Base-by-base conservation (phyloP, 53 echinoderm and acorn worm species). In the Echinarachnius parma region DNA sequence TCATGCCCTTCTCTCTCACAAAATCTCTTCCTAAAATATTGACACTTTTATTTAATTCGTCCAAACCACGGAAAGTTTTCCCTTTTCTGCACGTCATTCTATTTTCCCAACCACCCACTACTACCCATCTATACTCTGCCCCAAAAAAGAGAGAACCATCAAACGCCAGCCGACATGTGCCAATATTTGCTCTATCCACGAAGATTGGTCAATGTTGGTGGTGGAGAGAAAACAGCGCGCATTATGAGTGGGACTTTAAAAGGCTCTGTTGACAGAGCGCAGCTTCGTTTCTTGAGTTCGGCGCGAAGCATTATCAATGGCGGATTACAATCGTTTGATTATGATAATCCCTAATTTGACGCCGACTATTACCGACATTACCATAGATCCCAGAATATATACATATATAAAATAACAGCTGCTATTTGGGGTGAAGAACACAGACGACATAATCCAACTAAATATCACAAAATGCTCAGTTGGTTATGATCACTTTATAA, bases 1-100 rank as follows among this genome's bases (percentile, higher is more conserved):
- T 31, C 52, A 20, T 16, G 21, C 52, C n/a, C 31, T 34, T 22
- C 31, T 30, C 68, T 10, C 34, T 16, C n/a, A n/a, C n/a, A n/a
- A n/a, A 56, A 72, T 72, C 74, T 24, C 44, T 72, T 56, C 14
- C 37, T 16, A 56, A 36, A 72, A 72, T 72, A 72, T 72, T 72
- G 74, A 72, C 74, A 72, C 56, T 72, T 56, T 72, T 56, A 36
- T 72, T 72, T 72, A 44, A 56, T 54, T 57, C 39, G 58, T 72
- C 74, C 56, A 44, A 28, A 14, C 57, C 55, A 26, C 55, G 13
- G 23, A 31, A 33, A n/a, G n/a, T n/a, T n/a, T n/a, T n/a, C 52
- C 68, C 52, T 22, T 68, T 61, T 68, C 67, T 49, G 21, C 15
- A 0, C 65, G 44, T 15, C 25, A 21, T 42, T 29, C 68, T 32